Evolutionary conservation across 2,888 invertebrate genomes (phyloP), one percentile per base, ranked within the genome.

Genomic region (Lobophora halterata): DNA sequence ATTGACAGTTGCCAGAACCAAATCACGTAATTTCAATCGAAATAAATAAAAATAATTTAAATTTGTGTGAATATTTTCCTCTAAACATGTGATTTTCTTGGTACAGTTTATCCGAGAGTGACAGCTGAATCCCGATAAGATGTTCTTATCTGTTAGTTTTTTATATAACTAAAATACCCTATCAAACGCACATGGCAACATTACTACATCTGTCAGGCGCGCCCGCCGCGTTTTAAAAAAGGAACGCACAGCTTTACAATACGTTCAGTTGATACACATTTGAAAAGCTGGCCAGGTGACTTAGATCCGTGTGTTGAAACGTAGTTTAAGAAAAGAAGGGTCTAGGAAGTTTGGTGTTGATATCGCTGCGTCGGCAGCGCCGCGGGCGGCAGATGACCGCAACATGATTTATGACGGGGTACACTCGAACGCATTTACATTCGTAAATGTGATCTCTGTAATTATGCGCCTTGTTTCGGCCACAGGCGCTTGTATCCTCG

Each of bases 341-440:
- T 56, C 63, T 42, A 5, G 10, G 21, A 43, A 24, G 8, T 25
- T 10, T 58, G 63, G 58, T 50, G 30, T 35, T 28, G 35, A 50
- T 44, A 50, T 53, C 38, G 55, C 57, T 58, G 68, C 68, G 71
- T 71, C 71, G 65, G 69, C 74, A 72, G 70, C 79, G 77, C 81
- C 79, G 72, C 79, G 67, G 81, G 86, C 83, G 82, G 83, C 83
- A 82, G 85, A 86, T 82, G 83, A 81, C 83, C 80, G 78, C 76
- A 67, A 61, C 73, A 74, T 83, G 83, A 86, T 83, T 85, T 79
- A 85, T 77, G 77, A 70, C 60, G 58, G 63, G 49, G 52, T 50
- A 65, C 71, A 71, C 61, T 71, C 71, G 61, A 58, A 50, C 65
- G 64, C 73, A 77, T 79, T 81, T 79, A 79, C 79, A 80, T 80